Conservation (phyloP, 2,113 vertebrate species). For the Crypturellus undulatus region DNA sequence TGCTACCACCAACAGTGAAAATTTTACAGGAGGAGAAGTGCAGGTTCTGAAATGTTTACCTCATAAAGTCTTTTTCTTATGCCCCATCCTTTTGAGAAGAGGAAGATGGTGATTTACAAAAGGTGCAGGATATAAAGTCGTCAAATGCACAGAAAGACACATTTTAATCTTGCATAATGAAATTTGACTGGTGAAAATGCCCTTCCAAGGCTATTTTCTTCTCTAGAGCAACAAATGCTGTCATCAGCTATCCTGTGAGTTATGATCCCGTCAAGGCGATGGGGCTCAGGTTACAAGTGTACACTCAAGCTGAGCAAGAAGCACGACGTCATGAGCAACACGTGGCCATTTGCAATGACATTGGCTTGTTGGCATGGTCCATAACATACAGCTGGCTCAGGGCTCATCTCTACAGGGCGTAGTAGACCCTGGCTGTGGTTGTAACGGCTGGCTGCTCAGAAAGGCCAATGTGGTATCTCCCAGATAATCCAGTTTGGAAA, state of each 20-base stretch:
- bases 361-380: background rate
- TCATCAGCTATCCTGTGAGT: background rate
- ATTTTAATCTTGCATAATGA: background rate
- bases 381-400: background rate
- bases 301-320: background rate
- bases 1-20: background rate
- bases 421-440: background rate
- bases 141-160: background rate
- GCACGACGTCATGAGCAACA: background rate
- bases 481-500: background rate
- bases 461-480: background rate
- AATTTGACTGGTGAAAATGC: background rate
- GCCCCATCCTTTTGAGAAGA: background rate
- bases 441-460: background rate
- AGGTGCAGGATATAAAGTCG: background rate
- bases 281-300: background rate
- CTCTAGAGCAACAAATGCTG: background rate
- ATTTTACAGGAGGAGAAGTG: background rate
- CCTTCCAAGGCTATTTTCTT: constrained; percentile 39
- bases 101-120: background rate
- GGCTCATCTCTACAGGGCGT: background rate
- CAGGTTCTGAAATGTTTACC: background rate
- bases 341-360: background rate
- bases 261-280: background rate
- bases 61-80: background rate